A percentile compares a stretch with the other conserved stretches of the same genome.
phyloP scores from a whole-genome alignment of 2,888 invertebrate genomes.

The Notodonta ziczac region DNA sequence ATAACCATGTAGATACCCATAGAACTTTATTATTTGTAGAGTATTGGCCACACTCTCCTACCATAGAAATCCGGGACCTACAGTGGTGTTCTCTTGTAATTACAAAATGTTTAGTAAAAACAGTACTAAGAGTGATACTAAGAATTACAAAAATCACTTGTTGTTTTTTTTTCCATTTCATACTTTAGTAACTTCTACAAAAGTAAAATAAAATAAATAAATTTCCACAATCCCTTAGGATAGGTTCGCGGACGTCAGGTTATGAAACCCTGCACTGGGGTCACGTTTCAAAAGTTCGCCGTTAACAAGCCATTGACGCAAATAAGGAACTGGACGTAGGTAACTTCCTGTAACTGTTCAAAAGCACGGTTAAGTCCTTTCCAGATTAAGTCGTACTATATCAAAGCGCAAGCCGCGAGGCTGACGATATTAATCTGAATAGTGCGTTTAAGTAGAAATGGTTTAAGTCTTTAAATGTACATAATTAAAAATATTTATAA shows the following conservation, averaged over 20 bases:
- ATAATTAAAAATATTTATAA: background rate
- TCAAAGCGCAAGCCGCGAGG: background rate
- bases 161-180: no score
- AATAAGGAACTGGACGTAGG: constrained; percentile 41
- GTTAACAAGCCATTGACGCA: constrained; percentile 47
- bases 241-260: background rate
- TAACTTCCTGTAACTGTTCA: constrained; percentile 10
- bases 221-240: no score
- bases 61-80: no score
- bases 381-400: background rate
- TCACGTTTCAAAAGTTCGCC: constrained; percentile 42
- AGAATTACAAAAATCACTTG: no score
- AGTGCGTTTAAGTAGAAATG: background rate
- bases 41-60: no score
- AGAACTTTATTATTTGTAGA: no score
- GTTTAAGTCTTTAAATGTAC: background rate
- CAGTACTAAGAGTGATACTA: no score
- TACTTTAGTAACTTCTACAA: no score
- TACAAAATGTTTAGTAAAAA: no score
- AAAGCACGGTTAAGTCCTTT: background rate
- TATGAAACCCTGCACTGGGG: constrained; percentile 7
- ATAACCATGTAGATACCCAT: no score
- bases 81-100: no score
- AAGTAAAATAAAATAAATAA: no score
- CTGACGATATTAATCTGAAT: background rate